A percentile compares a stretch with the other conserved stretches of the same genome.
phyloP scores from a whole-genome alignment of 1,140 invertebrate genomes.

The Cyclargus thomasi region DNA sequence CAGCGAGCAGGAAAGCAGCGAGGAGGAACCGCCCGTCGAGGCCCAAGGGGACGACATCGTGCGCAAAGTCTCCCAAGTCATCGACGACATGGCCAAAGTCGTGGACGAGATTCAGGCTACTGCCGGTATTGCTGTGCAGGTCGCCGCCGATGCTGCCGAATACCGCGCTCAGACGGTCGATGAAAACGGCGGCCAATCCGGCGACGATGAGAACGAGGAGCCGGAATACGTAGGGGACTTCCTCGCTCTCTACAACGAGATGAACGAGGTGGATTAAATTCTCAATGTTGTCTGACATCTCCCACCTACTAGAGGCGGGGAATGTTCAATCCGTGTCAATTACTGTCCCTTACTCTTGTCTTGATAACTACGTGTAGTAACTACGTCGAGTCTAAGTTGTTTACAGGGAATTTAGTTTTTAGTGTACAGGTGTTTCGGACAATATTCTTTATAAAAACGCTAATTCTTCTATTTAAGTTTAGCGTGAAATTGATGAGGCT shows the following conservation, averaged over 20 bases:
- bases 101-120: not conserved
- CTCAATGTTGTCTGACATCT: not conserved
- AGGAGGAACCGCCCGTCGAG: not conserved
- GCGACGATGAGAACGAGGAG: not conserved
- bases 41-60: no score
- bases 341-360: not conserved
- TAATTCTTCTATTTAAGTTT: not conserved
- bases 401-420: not conserved
- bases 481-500: not conserved
- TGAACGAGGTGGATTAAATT: not conserved
- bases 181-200: not conserved
- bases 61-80: no score
- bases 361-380: not conserved
- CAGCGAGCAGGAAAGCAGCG: not conserved
- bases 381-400: not conserved
- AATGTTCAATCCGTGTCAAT: not conserved
- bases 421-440: not conserved
- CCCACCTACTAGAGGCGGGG: not conserved
- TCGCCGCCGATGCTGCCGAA: not conserved
- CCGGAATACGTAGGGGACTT: not conserved
- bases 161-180: not conserved
- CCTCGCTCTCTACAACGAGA: not conserved
- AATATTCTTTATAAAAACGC: not conserved
- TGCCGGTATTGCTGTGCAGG: not conserved
- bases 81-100: no score